Percentiles rank a stretch among this genome's conserved stretches.
Conservation (phyloP, 2,888 invertebrate species). For the Ornithoptera alexandrae region DNA sequence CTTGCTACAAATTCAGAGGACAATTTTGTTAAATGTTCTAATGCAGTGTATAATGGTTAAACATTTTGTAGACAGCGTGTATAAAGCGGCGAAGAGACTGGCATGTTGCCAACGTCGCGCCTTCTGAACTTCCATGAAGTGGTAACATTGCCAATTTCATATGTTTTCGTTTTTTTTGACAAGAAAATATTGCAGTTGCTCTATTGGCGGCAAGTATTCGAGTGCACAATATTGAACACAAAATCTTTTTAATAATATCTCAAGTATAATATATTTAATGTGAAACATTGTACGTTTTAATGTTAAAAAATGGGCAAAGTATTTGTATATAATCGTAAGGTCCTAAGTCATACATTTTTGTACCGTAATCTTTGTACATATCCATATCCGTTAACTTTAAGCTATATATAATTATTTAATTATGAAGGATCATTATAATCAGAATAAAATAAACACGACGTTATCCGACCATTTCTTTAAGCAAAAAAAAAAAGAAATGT, state of each 20-base stretch:
- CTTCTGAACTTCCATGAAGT: slow-evolving; percentile 41
- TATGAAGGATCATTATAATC: background rate
- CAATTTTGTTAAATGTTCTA: slow-evolving; percentile 29
- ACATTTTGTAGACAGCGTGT: slow-evolving; percentile 60
- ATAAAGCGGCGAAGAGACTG: slow-evolving; percentile 55
- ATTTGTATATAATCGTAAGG: no score
- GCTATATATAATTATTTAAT: background rate
- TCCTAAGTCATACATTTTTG: no score
- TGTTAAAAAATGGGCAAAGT: no score
- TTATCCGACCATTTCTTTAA: background rate
- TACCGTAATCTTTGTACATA: no score
- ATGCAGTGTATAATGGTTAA: slow-evolving; percentile 47
- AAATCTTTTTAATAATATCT: no score
- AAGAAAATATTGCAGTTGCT: slow-evolving; percentile 10
- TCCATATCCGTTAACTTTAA: no score
- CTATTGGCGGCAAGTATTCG: background rate
- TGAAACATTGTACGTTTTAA: no score
- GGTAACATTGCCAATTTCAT: slow-evolving; percentile 34
- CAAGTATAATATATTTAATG: no score
- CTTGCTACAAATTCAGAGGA: no score
- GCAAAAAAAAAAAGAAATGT: background rate
- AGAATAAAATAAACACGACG: background rate
- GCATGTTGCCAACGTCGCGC: slow-evolving; percentile 56
- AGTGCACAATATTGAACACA: background rate
- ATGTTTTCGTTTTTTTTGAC: slow-evolving; percentile 20